A percentile compares a stretch with the other conserved stretches of the same genome.
phyloP scores from a whole-genome alignment of 2,888 invertebrate species.

The Calliphora vomitoria region DNA sequence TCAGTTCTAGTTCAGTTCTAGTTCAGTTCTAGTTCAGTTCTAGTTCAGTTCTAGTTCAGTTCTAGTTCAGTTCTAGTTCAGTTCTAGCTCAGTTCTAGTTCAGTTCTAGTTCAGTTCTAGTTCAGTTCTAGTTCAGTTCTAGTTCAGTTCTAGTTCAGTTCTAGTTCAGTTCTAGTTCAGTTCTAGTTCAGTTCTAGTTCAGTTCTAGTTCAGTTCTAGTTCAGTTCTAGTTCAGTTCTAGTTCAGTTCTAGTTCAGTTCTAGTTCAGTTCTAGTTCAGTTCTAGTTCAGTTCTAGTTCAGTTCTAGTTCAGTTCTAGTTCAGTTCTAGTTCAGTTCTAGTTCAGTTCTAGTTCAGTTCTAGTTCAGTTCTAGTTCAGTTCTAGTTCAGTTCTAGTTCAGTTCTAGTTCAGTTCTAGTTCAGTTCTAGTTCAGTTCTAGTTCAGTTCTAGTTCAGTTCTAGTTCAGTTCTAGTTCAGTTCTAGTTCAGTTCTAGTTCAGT shows the following conservation, averaged over 20 bases:
- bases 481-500: constrained; percentile 7
- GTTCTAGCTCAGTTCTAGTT: too few relatives aligned
- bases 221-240: constrained; percentile 1
- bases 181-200: constrained; percentile 1
- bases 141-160: constrained; percentile 1
- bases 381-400: constrained; percentile 7
- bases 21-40: constrained; percentile 1
- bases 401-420: constrained; percentile 2
- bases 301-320: constrained; percentile 7
- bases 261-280: constrained; percentile 1
- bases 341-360: constrained; percentile 7
- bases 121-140: neutral
- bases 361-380: constrained; percentile 7
- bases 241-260: constrained; percentile 1
- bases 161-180: constrained; percentile 1
- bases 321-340: constrained; percentile 7
- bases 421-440: constrained; percentile 4
- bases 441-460: constrained; percentile 4
- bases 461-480: constrained; percentile 4
- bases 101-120: too few relatives aligned
- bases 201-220: constrained; percentile 1
- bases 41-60: neutral
- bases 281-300: constrained; percentile 2
- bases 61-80: too few relatives aligned
- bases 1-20: constrained; percentile 1